Evolutionary conservation across 2,797 vertebrate genomes (phyloP).

Genomic region (Astyanax mexicanus): DNA sequence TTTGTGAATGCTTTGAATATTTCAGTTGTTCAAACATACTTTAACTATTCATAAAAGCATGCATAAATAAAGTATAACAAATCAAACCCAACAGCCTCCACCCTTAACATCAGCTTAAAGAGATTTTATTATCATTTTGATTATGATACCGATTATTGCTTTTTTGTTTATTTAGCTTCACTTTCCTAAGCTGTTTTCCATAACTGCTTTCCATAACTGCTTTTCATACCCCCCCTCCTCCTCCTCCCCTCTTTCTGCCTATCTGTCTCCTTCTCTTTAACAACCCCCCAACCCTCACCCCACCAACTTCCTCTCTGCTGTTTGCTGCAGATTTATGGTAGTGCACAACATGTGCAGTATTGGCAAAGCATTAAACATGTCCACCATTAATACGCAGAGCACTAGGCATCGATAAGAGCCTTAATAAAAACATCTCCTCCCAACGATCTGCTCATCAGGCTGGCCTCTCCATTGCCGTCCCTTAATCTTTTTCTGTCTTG

Average conservation of each 20-base stretch:
- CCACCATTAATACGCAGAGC: slow-evolving; percentile 81
- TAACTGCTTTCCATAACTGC: slow-evolving; percentile 22
- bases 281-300: slow-evolving; percentile 71
- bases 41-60: neutral
- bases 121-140: slow-evolving; percentile 17
- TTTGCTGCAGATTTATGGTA: slow-evolving; percentile 78
- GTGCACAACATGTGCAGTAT: slow-evolving; percentile 79
- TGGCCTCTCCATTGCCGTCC: slow-evolving; percentile 57
- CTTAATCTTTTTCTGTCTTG: slow-evolving; percentile 53
- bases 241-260: slow-evolving; percentile 14
- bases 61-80: slow-evolving; percentile 2
- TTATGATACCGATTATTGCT: neutral
- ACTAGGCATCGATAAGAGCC: slow-evolving; percentile 81
- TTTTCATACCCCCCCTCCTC: slow-evolving; percentile 24
- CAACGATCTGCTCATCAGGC: slow-evolving; percentile 71
- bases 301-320: slow-evolving; percentile 57
- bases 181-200: slow-evolving; percentile 22
- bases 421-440: slow-evolving; percentile 84
- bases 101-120: neutral
- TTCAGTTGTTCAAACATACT: neutral
- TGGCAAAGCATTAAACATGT: slow-evolving; percentile 87
- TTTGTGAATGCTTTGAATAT: neutral
- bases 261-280: slow-evolving; percentile 33
- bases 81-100: slow-evolving; percentile 2
- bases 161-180: slow-evolving; percentile 16